Evolutionary conservation across 2,797 vertebrate species (phyloP).

Genomic region (Sebastes vulpes): DNA sequence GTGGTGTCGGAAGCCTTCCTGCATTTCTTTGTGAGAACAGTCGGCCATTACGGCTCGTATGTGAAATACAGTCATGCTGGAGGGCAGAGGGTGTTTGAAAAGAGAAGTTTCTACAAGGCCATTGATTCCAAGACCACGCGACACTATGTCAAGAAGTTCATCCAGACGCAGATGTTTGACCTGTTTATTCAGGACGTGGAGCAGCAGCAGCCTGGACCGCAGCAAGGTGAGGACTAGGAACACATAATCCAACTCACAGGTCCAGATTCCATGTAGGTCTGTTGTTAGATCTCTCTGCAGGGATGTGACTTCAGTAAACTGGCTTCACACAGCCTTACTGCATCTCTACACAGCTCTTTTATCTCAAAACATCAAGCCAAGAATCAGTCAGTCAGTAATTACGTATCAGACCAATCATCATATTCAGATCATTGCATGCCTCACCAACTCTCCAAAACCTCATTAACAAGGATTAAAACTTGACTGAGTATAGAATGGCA

Average conservation of each 20-base stretch:
- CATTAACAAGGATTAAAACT: not conserved
- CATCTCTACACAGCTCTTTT: not conserved
- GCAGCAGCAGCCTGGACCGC: constrained; percentile 87
- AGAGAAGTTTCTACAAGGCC: constrained; percentile 90
- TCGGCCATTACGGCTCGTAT: constrained; percentile 89
- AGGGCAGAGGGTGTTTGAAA: constrained; percentile 84
- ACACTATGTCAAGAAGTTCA: constrained; percentile 91
- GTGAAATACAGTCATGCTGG: constrained; percentile 74
- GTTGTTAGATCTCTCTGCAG: not conserved
- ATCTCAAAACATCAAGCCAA: not conserved
- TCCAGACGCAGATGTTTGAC: constrained; percentile 95
- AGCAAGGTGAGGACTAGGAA: constrained; percentile 85
- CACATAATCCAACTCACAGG: not conserved
- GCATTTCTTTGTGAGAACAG: constrained; percentile 91
- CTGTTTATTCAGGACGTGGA: constrained; percentile 95
- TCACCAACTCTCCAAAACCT: not conserved
- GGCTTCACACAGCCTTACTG: not conserved
- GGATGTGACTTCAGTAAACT: not conserved
- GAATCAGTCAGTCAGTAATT: not conserved
- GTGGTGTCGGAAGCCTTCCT: constrained; percentile 92
- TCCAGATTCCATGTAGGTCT: not conserved
- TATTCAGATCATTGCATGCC: not conserved
- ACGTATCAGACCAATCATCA: not conserved
- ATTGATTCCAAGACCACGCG: constrained; percentile 87
- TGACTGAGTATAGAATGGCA: not conserved